phyloP scores from a whole-genome alignment of 2,797 vertebrate species.

The Sus cebifrons region DNA sequence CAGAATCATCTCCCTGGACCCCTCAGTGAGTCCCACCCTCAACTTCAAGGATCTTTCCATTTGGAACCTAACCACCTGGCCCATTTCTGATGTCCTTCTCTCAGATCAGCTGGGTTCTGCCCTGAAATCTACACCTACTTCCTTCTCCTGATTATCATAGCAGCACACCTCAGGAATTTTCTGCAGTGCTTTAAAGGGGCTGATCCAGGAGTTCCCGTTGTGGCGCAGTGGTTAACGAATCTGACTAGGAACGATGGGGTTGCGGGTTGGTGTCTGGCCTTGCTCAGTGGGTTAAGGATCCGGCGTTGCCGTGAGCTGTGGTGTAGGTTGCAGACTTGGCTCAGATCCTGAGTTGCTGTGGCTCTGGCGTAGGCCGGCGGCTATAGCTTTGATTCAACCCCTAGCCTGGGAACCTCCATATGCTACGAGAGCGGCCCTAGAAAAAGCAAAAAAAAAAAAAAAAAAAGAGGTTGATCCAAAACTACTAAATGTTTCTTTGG shows the following conservation, averaged over 20 bases:
- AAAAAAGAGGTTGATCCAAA: neutral
- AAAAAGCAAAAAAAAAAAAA: too few relatives aligned
- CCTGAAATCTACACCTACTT: neutral
- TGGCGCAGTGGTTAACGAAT: too few relatives aligned
- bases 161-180: neutral
- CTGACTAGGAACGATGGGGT: too few relatives aligned
- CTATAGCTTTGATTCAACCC: too few relatives aligned
- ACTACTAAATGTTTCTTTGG: neutral
- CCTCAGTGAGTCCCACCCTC: constrained; percentile 92
- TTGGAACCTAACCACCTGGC: neutral
- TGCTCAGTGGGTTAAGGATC: too few relatives aligned
- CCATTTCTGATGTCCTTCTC: neutral
- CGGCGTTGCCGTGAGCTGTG: too few relatives aligned
- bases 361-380: too few relatives aligned
- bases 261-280: too few relatives aligned
- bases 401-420: too few relatives aligned
- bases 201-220: neutral
- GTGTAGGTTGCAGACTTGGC: too few relatives aligned
- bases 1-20: constrained; percentile 98
- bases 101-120: neutral
- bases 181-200: neutral
- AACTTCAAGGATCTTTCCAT: neutral
- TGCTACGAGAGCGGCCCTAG: too few relatives aligned
- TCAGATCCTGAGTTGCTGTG: too few relatives aligned
- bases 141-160: neutral